Evolutionary conservation across 2,888 invertebrate genomes (phyloP), one percentile per base, ranked within the genome.

Genomic region (Mechanitis messenoides): DNA sequence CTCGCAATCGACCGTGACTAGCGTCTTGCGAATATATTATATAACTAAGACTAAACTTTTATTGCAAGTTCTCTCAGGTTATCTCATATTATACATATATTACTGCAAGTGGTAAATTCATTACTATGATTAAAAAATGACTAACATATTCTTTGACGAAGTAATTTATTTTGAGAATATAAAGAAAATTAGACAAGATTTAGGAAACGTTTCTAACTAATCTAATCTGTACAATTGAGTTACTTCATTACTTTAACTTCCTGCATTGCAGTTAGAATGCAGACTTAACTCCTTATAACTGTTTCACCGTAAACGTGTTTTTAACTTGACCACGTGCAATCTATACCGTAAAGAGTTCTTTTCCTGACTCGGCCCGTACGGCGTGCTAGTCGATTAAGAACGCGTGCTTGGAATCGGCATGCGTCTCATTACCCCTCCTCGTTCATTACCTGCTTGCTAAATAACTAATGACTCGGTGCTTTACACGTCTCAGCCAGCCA

Each of bases 391-490:
- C 81, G 81, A 83, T 83, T 83, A 81, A 78, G 77, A 79, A 74
- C 74, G 81, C 86, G 87, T 87, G 86, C 81, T 78, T 77, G 65
- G 87, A 86, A 86, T 88, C 79, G 81, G 78, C 78, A 82, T 81
- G 80, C 75, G 78, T 81, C 20, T 86, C 84, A 87, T 87, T 87
- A 85, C 81, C 74, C 77, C 81, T 72, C 85, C 84, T 83, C 83
- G 79, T 85, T 87, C 84, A 85, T 87, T 87, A 87, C 77, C 77
- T 74, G 75, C 71, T 76, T 74, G 74, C 80, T 83, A 83, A 85
- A 84, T 86, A 84, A 85, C 83, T 84, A 83, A 87, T 83, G 81
- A 80, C 76, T 73, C 75, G 74, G 80, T 79, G 76, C 78, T 78
- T 78, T 80, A 75, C 80, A 76, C 78, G 79, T 77, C 75, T 78